Base-by-base conservation (phyloP, 2,888 invertebrate genomes). In the Torymus tubicola region DNA sequence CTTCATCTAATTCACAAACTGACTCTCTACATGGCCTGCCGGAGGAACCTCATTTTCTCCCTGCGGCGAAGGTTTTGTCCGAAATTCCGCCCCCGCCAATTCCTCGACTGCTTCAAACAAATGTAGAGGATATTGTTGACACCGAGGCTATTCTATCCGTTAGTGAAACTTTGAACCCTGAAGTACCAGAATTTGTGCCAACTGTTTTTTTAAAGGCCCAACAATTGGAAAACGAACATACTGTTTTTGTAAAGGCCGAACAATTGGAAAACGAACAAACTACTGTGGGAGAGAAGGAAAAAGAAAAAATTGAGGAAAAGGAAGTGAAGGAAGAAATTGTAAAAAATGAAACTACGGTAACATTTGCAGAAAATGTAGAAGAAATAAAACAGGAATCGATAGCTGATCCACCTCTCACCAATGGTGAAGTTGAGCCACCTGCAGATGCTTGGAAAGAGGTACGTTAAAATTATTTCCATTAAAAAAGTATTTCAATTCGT, bases 151-250 rank as follows among this genome's bases (percentile, higher is more conserved):
- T 79, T 42, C 18, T 76, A 53, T 87, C 86, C 64, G 84, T 87
- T 79, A 88, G 90, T 84, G 95, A 95, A 75, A 93, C 92, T 85
- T 92, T 97, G 78, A 96, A 97, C 91, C 96, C 96, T 2, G 95
- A 96, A 89, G 97, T 97, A 71, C 96, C 96, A 0, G 97, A 96
- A 91, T 97, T 97, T 90, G 93, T 97, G 84, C 96, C 97, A 84
- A 91, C 92, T 83, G 65, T 86, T n/a, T 55, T 80, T 8, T 5
- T 42, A 8, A 42, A 42, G 42, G 8, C 42, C 42, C 42, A 42
- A 42, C 42, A 5, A 13, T 13, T 11, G 50, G 21, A 70, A 13
- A 16, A n/a, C n/a, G n/a, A n/a, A n/a, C n/a, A n/a, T n/a, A n/a
- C n/a, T n/a, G n/a, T n/a, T n/a, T n/a, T 2, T 8, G n/a, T 11